phyloP scores from a whole-genome alignment of 2,113 vertebrate genomes.

The Microtus pennsylvanicus region DNA sequence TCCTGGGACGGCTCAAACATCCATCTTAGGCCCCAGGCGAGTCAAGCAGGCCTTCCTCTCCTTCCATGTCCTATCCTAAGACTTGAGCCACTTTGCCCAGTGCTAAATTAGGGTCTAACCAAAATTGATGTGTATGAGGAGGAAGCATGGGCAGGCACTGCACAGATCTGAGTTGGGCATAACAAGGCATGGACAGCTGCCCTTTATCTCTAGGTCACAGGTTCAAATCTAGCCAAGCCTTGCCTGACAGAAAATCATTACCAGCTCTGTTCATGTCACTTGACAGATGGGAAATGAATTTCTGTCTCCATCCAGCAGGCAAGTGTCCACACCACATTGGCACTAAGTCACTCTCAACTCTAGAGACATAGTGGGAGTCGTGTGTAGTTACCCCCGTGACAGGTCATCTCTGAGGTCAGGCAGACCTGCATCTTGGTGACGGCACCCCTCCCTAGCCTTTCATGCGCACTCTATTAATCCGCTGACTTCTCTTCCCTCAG shows the following conservation, averaged over 20 bases:
- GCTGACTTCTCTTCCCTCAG: not conserved
- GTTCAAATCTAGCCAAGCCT: slow-evolving; percentile 74
- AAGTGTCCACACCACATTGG: slow-evolving; percentile 62
- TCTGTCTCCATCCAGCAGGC: slow-evolving; percentile 53
- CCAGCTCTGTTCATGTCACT: not conserved
- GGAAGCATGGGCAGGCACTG: not conserved
- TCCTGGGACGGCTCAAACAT: not conserved
- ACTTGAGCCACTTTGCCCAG: not conserved
- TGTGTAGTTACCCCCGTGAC: rapidly evolving
- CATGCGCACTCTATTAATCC: slow-evolving; percentile 36
- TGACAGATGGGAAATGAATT: slow-evolving; percentile 68
- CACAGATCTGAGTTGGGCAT: not conserved
- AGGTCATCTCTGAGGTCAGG: slow-evolving; percentile 9
- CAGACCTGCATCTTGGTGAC: not conserved
- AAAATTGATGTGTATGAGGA: not conserved
- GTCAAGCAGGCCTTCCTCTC: not conserved
- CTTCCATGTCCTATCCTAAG: not conserved
- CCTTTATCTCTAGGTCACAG: slow-evolving; percentile 71
- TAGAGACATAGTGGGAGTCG: not conserved
- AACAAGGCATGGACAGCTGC: not conserved
- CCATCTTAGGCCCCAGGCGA: not conserved
- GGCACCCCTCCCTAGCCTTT: not conserved
- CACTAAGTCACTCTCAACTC: slow-evolving; percentile 7
- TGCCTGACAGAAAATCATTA: slow-evolving; percentile 80
- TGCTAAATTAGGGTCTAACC: not conserved